These are phyloP conservation scores for Marronus borbonicus DNA, from an alignment of 2,888 invertebrate species.

Conservation along the genomic window DNA sequence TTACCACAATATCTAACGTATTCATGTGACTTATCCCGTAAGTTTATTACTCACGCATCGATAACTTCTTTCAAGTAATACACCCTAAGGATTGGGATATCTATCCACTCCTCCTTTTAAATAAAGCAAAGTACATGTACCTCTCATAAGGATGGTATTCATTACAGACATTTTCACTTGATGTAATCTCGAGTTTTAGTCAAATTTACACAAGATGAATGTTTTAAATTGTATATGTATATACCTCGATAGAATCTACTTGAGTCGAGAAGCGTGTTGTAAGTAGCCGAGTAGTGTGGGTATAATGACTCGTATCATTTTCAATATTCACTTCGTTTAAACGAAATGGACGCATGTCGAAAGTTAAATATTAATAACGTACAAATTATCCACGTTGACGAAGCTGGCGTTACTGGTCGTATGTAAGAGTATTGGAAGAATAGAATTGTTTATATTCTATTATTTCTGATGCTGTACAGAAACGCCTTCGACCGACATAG, in stretches of 20 bases:
- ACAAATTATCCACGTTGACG: conserved; percentile 15
- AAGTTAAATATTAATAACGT: conserved; percentile 37
- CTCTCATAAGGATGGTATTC: conserved; percentile 41
- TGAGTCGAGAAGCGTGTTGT: conserved; percentile 31
- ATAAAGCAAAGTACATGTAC: conserved; percentile 18
- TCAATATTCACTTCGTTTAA: conserved; percentile 41
- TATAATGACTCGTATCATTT: conserved; percentile 44
- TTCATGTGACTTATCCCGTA: no score
- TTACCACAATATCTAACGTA: no score
- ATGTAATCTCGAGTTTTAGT: conserved; percentile 48
- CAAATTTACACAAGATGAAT: conserved; percentile 50
- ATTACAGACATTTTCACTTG: conserved; percentile 47
- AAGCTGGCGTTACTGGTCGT: not conserved
- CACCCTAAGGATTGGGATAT: conserved; percentile 7
- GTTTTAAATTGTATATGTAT: conserved; percentile 42
- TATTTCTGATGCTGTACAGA: no score
- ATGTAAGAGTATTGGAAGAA: no score
- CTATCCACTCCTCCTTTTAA: not conserved
- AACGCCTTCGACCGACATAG: no score
- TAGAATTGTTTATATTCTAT: no score
- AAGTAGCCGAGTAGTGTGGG: conserved; percentile 41
- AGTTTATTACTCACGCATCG: no score
- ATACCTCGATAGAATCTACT: conserved; percentile 40
- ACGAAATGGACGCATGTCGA: not conserved
- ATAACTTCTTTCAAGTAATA: conserved; percentile 15